Evolutionary conservation across 2,888 invertebrate genomes (phyloP).

Genomic region (Biston stratarius): DNA sequence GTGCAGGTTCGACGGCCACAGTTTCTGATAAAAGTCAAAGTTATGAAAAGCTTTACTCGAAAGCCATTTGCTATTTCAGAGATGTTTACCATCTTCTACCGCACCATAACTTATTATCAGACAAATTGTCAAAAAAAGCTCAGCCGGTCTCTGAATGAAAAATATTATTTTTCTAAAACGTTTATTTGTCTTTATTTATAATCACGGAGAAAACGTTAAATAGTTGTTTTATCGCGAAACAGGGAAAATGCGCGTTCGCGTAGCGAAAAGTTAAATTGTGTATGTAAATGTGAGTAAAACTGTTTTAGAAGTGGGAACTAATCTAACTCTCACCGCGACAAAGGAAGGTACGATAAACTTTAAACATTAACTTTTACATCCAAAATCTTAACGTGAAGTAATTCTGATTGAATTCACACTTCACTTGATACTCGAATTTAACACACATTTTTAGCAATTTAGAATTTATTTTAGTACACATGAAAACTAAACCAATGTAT

Average conservation of each 20-base stretch:
- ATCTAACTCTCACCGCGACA: conserved; percentile 50
- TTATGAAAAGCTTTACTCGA: no score
- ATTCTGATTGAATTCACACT: neutral
- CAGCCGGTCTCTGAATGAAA: no score
- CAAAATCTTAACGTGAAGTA: neutral
- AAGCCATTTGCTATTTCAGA: no score
- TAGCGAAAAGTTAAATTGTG: conserved; percentile 71
- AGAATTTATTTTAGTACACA: no score
- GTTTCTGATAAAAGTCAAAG: no score
- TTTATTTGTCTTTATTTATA: neutral
- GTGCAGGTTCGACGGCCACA: no score
- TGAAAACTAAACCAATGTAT: no score
- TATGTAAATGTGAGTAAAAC: conserved; percentile 70
- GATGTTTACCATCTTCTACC: no score
- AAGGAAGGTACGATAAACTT: conserved; percentile 43
- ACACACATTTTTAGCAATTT: no score
- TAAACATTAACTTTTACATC: conserved; percentile 45
- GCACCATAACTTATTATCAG: no score
- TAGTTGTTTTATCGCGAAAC: conserved; percentile 24
- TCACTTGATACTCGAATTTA: neutral
- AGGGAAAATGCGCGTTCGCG: conserved; percentile 15
- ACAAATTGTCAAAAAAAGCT: no score
- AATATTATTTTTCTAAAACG: no score
- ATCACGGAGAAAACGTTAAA: conserved; percentile 1
- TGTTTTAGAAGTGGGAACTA: conserved; percentile 56